Evolutionary conservation across 2,888 invertebrate species (phyloP), one percentile per base, ranked within the genome.

Genomic region (Philereme transversata): DNA sequence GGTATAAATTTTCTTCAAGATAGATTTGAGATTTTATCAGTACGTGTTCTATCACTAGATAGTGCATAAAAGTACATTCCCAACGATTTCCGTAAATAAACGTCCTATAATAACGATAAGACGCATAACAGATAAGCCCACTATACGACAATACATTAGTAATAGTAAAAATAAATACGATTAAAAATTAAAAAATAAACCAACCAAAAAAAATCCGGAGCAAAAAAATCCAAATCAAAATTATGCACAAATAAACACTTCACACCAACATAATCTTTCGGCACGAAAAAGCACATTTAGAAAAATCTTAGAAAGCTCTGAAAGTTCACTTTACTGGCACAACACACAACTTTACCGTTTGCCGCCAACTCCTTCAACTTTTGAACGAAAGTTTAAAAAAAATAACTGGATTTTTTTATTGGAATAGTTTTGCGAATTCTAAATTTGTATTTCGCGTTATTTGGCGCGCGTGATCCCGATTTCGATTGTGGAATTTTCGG

Each of bases 151-250:
- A 22, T 3, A 22, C 22, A 22, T 44, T 46, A 48, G 34, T 51
- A 51, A 45, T 5, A 9, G 35, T 58, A 57, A 55, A 34, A 35
- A 51, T 54, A 57, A 40, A 62, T 69, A 68, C 57, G 69, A 51
- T 67, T 72, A 74, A 71, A 71, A 76, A 72, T 72, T 77, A 72
- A 69, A 82, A 79, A 78, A 70, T 79, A 83, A 82, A 89, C 89
- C 87, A 90, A 90, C 90, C 91, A 88, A 90, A 88, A 88, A 22
- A 83, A 71, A 76, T 88, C 90, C 87, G 84, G 82, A 83, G 84
- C 86, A 88, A 90, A 90, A 83, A 86, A 92, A 90, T 90, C 90
- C 90, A 90, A 92, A 90, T 84, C 70, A 86, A 87, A 86, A 83
- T 82, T 68, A 83, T 82, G 89, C 91, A 92, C 90, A 90, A 86